Conservation (phyloP, 2,113 vertebrate genomes). For the Smithornis capensis region DNA sequence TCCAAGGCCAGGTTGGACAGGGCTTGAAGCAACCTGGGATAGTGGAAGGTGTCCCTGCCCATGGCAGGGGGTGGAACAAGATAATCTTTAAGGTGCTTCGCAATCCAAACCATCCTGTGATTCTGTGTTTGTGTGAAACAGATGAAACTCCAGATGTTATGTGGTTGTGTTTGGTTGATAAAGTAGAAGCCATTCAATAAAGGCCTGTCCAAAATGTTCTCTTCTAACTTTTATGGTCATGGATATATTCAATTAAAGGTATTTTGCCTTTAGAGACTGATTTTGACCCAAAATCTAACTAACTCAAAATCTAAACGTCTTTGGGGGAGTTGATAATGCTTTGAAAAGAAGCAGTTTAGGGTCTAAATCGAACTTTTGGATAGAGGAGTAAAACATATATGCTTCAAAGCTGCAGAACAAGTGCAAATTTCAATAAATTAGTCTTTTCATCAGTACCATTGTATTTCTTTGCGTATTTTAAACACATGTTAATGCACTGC, state of each 20-base stretch:
- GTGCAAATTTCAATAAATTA: background rate
- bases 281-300: background rate
- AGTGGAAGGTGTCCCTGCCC: background rate
- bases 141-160: background rate
- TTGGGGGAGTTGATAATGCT: fast-evolving
- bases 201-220: background rate
- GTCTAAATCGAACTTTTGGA: background rate
- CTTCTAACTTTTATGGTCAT: background rate
- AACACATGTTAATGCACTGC: background rate
- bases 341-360: background rate
- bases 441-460: background rate
- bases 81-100: background rate
- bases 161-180: background rate
- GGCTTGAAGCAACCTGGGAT: background rate
- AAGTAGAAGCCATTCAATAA: background rate
- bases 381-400: background rate
- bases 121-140: background rate
- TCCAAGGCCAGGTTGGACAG: background rate
- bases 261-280: background rate
- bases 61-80: background rate
- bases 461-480: background rate
- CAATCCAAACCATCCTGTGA: background rate
- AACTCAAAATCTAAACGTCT: background rate
- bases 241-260: background rate
- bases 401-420: background rate